Base-by-base conservation (phyloP, 2,113 vertebrate genomes). In the Pelecanus crispus region DNA sequence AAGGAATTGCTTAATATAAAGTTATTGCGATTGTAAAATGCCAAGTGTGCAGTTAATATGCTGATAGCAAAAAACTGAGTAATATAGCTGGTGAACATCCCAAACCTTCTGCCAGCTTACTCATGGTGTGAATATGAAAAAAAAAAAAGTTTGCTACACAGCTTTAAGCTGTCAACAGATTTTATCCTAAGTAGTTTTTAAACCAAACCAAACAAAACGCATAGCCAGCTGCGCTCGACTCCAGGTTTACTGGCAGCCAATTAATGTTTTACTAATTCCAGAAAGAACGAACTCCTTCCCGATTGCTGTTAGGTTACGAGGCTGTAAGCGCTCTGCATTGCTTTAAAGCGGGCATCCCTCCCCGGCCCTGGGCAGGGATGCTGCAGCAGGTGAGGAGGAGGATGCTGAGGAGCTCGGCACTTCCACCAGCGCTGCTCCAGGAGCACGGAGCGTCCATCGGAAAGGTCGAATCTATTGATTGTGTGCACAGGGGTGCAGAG, bases 1-100 rank as follows among this genome's bases (percentile, higher is more conserved):
- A 74, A 91, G 78, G 44, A 93, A 91, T 90, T 91, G 94, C 86
- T 86, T 94, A 91, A 97, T 72, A 85, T 36, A 25, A 94, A 97
- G 77, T 86, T 62, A 90, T 24, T 70, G 67, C 82, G 88, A 53
- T 4, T 91, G 45, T 32, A 83, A 94, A 90, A 55, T 24, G 71
- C 94, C 90, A 95, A 95, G 80, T 17, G 70, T 73, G 62, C 92
- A 95, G 63, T 84, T 89, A 91, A 97, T 36, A 45, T 3, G 79
- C 67, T 40, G 38, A 95, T 88, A 96, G 20, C 65, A 91, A 88
- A 88, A 91, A 90, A 44, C 38, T 44, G 83, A 92, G 74, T 81
- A 91, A 75, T 90, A 65, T 5, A 71, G 86, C 77, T 92, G 50
- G 44, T 93, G 90, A 97, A 71, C 90, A 83, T 67, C 75, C 74